Evolutionary conservation across 2,888 invertebrate species (phyloP).

Genomic region (Oscheius sp.): DNA sequence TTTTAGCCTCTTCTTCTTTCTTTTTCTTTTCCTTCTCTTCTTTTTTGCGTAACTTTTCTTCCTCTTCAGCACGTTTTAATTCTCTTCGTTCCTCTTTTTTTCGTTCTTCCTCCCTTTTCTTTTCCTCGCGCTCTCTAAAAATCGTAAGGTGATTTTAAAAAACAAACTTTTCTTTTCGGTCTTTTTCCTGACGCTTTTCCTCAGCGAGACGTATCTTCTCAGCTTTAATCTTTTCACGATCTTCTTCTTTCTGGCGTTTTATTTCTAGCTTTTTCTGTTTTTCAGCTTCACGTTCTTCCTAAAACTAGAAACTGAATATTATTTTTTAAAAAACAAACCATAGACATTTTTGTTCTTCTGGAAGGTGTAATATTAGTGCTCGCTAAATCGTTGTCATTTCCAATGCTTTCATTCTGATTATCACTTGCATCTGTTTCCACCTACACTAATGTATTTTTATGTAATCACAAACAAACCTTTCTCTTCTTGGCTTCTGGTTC

Average conservation of each 20-base stretch:
- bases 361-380: neutral
- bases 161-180: conserved; percentile 34
- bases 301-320: neutral
- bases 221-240: neutral
- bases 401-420: neutral
- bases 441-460: neutral
- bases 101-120: conserved; percentile 30
- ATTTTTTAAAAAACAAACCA: conserved; percentile 11
- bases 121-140: conserved; percentile 35
- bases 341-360: conserved; percentile 8
- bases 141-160: neutral
- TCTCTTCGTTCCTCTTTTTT: conserved; percentile 36
- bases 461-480: conserved; percentile 12
- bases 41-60: conserved; percentile 38
- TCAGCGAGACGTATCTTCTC: conserved; percentile 48
- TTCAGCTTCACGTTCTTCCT: conserved; percentile 27
- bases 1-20: conserved; percentile 32
- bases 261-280: neutral
- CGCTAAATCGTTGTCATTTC: neutral
- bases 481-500: conserved; percentile 29
- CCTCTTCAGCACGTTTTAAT: conserved; percentile 43
- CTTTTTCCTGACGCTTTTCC: conserved; percentile 52
- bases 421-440: neutral
- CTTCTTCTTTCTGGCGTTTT: conserved; percentile 17
- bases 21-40: conserved; percentile 44